A percentile compares a stretch with the other conserved stretches of the same genome.
These are phyloP conservation scores for Balanococcus diminutus DNA, from an alignment of 2,888 invertebrate genomes.

Conservation along the genomic window DNA sequence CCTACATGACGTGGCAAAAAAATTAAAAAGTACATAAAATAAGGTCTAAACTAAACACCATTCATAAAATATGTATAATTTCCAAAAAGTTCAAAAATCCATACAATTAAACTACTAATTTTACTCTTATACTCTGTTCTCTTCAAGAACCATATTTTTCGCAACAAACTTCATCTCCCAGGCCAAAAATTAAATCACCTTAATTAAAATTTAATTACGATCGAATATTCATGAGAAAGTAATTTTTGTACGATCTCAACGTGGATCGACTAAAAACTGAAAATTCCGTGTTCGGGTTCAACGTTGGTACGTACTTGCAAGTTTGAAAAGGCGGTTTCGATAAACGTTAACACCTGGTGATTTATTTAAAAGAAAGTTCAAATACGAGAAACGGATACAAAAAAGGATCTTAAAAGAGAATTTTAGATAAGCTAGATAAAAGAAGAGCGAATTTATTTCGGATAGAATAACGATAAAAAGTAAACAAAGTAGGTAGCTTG, in stretches of 20 bases:
- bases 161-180: not conserved
- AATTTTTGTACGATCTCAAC: not conserved
- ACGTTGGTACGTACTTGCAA: too few relatives aligned
- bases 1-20: too few relatives aligned
- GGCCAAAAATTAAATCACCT: not conserved
- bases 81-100: too few relatives aligned
- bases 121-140: too few relatives aligned
- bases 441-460: conserved; percentile 35
- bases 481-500: not conserved
- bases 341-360: conserved; percentile 30
- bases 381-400: conserved; percentile 4
- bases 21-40: too few relatives aligned
- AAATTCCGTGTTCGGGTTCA: not conserved
- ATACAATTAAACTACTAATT: too few relatives aligned
- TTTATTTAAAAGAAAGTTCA: conserved; percentile 29
- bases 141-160: too few relatives aligned
- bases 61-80: too few relatives aligned
- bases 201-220: not conserved
- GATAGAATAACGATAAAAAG: conserved; percentile 25
- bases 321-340: conserved; percentile 2
- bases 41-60: too few relatives aligned
- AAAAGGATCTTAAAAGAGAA: conserved; percentile 29
- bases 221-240: not conserved
- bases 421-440: conserved; percentile 32
- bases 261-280: not conserved